A percentile compares a stretch with the other conserved stretches of the same genome.
Evolutionary conservation across 2,888 invertebrate species (phyloP).

Genomic region (Melinopterus prodromus): DNA sequence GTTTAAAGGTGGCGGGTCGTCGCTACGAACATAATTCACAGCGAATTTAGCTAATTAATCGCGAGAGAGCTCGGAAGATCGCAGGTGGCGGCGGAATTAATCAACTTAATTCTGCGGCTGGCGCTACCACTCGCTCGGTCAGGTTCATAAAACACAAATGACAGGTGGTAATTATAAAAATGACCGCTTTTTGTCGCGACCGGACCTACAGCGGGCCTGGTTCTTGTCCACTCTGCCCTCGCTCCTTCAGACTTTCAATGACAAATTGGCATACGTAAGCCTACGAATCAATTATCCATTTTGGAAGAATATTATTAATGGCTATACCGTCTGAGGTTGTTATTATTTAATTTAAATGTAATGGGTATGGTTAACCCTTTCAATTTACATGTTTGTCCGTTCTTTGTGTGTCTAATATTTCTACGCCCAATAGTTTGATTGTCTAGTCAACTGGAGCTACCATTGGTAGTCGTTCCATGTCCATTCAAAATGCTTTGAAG

Average conservation of each 20-base stretch:
- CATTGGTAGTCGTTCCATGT: too few relatives aligned
- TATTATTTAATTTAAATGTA: background rate
- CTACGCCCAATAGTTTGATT: too few relatives aligned
- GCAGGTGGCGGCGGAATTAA: constrained; percentile 47
- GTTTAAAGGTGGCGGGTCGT: background rate
- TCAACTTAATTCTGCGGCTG: constrained; percentile 43
- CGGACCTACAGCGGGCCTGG: constrained; percentile 10
- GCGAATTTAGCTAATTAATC: constrained; percentile 43
- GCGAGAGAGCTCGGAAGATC: constrained; percentile 42
- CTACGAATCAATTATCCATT: background rate
- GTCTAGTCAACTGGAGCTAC: too few relatives aligned
- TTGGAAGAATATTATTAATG: background rate
- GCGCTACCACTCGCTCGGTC: constrained; percentile 35
- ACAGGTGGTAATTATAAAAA: constrained; percentile 47
- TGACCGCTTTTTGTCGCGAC: constrained; percentile 21
- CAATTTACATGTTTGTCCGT: too few relatives aligned
- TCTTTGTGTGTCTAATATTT: too few relatives aligned
- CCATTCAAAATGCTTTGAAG: too few relatives aligned
- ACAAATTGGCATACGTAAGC: background rate
- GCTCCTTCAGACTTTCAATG: background rate
- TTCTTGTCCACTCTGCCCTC: background rate
- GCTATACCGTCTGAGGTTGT: background rate
- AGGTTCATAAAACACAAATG: constrained; percentile 45
- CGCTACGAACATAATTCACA: background rate
- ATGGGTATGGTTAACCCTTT: too few relatives aligned